Conservation (phyloP, 2,113 vertebrate species). For the Polyodon spathula region DNA sequence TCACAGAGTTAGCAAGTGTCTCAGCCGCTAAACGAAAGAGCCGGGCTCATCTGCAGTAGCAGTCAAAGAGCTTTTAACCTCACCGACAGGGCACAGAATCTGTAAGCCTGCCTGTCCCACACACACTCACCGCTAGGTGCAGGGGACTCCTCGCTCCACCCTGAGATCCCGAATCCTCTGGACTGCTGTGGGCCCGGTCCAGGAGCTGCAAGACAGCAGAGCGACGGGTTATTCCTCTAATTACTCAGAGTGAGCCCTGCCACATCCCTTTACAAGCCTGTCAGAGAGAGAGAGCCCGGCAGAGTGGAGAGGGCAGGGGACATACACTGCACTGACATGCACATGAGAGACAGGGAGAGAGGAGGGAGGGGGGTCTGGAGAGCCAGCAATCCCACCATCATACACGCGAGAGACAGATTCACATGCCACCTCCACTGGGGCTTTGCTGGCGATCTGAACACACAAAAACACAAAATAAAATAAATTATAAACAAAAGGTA, state of each 20-base stretch:
- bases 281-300: too few species aligned
- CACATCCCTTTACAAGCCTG: too few species aligned
- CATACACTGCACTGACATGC: too few species aligned
- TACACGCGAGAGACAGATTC: slow-evolving; percentile 9
- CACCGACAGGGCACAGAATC: neutral
- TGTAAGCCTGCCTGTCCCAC: neutral
- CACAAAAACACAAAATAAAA: neutral
- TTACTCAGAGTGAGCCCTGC: too few species aligned
- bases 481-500: too few species aligned
- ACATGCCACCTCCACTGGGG: slow-evolving; percentile 39
- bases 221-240: neutral
- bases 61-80: neutral
- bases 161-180: slow-evolving; percentile 63
- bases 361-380: neutral
- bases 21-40: too few species aligned
- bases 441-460: slow-evolving; percentile 44
- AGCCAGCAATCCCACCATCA: too few species aligned
- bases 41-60: too few species aligned
- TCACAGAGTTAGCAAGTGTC: too few species aligned
- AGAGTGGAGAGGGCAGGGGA: neutral
- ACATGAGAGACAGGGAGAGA: neutral
- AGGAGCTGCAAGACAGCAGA: slow-evolving; percentile 63
- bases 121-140: slow-evolving; percentile 82
- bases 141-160: slow-evolving; percentile 73
- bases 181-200: slow-evolving; percentile 65